Percentiles rank a stretch among this genome's conserved stretches.
phyloP scores from a whole-genome alignment of 1,140 invertebrate species.

The Halesus radiatus region DNA sequence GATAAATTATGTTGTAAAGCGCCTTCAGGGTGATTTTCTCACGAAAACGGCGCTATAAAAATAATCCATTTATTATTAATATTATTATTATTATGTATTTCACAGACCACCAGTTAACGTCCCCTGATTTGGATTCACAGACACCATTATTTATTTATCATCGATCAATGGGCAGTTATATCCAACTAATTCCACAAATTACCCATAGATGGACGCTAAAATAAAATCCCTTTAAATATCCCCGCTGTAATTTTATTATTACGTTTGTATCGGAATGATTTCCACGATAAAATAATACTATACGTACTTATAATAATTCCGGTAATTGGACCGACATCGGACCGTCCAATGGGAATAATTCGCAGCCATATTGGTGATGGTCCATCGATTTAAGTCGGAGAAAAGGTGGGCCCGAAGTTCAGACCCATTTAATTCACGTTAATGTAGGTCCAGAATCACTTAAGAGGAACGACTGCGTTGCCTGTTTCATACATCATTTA shows the following conservation, averaged over 20 bases:
- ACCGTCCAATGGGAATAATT: slow-evolving; percentile 16
- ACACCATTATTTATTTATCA: slow-evolving; percentile 37
- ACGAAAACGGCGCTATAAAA: too few species aligned
- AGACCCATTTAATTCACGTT: too few species aligned
- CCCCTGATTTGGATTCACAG: slow-evolving; percentile 6
- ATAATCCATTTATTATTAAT: too few species aligned
- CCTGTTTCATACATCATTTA: too few species aligned
- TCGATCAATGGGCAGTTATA: slow-evolving; percentile 31
- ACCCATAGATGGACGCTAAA: slow-evolving; percentile 5
- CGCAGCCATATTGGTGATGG: slow-evolving; percentile 9
- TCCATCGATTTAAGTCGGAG: background rate
- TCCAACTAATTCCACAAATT: slow-evolving; percentile 22
- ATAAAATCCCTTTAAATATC: slow-evolving; percentile 31
- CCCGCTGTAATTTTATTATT: slow-evolving; percentile 32
- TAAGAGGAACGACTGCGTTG: too few species aligned
- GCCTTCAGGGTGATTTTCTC: too few species aligned
- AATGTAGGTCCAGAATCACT: too few species aligned
- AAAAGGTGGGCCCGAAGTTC: background rate
- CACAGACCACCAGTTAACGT: background rate
- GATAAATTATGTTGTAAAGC: too few species aligned
- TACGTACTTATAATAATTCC: slow-evolving; percentile 15
- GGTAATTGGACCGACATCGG: slow-evolving; percentile 3
- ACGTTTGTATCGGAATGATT: slow-evolving; percentile 13
- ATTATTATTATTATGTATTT: background rate
- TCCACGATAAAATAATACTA: slow-evolving; percentile 15